Base-by-base conservation (phyloP, 2,888 invertebrate genomes). In the Aromia moschata region DNA sequence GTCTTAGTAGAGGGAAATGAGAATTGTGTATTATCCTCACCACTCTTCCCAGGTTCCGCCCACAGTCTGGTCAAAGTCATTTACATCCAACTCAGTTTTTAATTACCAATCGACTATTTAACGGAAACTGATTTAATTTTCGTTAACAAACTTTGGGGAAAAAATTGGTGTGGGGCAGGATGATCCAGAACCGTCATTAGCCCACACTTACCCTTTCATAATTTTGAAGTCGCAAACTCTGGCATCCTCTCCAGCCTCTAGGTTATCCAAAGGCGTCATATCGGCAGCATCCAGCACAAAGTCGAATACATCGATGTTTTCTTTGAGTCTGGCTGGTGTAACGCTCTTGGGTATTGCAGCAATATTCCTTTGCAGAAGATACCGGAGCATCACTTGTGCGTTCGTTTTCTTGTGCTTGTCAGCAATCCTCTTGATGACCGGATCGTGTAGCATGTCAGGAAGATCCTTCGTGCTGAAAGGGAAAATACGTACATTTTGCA, bases 331-430 rank as follows among this genome's bases (percentile, higher is more conserved):
- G 1, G 80, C 73, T 0, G 87, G 80, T 76, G 89, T 89, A 2
- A 89, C 89, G 77, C 93, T 93, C 78, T 94, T 94, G 3, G 94
- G 94, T 70, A 95, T 92, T 33, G 88, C 87, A 4, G 84, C 84
- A 20, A 93, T 79, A 10, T 87, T 88, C 25, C 85, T 84, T 76
- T 94, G 90, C 7, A 91, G 70, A 11, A 87, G 81, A 79, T 88
- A 88, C 44, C 90, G 85, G 1, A 95, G 80, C 45, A 91, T 80
- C 10, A 86, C 76, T 79, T 94, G 93, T 9, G 92, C 93, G 0
- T 90, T 82, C 0, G 89, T 85, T 74, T 90, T 91, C 0, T 80
- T 78, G 70, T 87, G 84, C 69, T 81, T 84, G 41, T 83, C 81
- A 1, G 86, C 85, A 44, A 88, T 81, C 61, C 80, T 70, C 36